phyloP scores from a whole-genome alignment of 2,888 invertebrate species.

The Cephus pulcher region DNA sequence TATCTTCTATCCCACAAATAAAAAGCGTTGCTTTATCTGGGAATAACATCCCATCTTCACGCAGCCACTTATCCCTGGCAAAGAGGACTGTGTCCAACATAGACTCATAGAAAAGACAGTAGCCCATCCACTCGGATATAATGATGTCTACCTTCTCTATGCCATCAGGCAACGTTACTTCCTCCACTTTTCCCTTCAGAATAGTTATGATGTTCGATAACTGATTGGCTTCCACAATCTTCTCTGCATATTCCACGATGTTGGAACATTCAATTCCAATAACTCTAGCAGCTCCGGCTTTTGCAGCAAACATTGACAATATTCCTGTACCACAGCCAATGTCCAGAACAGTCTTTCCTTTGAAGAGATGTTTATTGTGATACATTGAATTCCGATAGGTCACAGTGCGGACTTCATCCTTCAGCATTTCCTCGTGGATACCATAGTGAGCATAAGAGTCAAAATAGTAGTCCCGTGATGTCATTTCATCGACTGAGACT shows the following conservation, averaged over 20 bases:
- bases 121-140: conserved; percentile 86
- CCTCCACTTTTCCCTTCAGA: conserved; percentile 93
- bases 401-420: conserved; percentile 98
- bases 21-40: conserved; percentile 94
- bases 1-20: conserved; percentile 93
- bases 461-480: conserved; percentile 99
- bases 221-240: conserved; percentile 91
- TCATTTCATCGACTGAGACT: conserved; percentile 94
- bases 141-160: conserved; percentile 94
- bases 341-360: conserved; percentile 92
- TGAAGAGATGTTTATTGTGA: conserved; percentile 98
- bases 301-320: conserved; percentile 99
- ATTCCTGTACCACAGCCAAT: conserved; percentile 99
- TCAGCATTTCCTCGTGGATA: conserved; percentile 99
- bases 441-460: conserved; percentile 99
- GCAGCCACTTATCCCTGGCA: conserved; percentile 98
- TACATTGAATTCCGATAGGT: conserved; percentile 99
- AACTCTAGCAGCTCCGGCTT: conserved; percentile 95
- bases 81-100: conserved; percentile 99
- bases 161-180: conserved; percentile 91
- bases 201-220: conserved; percentile 84
- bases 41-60: conserved; percentile 91
- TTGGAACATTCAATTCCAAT: conserved; percentile 99
- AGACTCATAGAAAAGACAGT: conserved; percentile 97
- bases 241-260: conserved; percentile 96